Evolutionary conservation across 2,888 invertebrate genomes (phyloP), one percentile per base, ranked within the genome.

Genomic region (Sinohyriopsis cumingii): DNA sequence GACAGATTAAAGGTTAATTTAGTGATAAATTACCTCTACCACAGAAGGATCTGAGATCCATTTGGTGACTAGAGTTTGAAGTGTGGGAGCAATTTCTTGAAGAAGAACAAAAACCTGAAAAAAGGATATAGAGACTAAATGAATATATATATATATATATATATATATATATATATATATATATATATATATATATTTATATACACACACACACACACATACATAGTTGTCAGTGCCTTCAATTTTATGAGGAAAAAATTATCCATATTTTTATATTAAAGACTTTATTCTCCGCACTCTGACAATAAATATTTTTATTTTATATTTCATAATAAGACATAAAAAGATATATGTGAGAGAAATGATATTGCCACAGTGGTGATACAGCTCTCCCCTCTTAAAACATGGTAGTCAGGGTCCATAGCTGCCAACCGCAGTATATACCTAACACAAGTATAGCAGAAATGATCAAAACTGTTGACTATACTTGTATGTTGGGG

Each of bases 11-110:
- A 64, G 22, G 19, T 53, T 59, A 33, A 59, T 18, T 61, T n/a
- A 20, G 25, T 59, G 15, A 53, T 25, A 65, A 59, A 90, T 88
- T 89, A 92, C 94, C 92, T 94, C 93, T 60, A 94, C 91, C 0
- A 94, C 92, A 67, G 92, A 92, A 15, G 91, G 87, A 82, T 94
- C 93, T 54, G 91, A 91, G 62, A 92, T 92, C 92, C 94, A 94
- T 20, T 93, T 92, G 28, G 92, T 92, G 4, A 87, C 81, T 9
- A 89, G 70, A 19, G 74, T 76, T 45, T 85, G 81, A n/a, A 89
- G 71, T 9, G 87, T 75, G 5, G 88, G 88, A 22, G 84, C 76
- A 60, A 88, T 78, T 70, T 88, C 83, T 71, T 88, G 85, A 63
- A 89, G 78, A 61, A 89, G 82, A 63, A 88, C 81, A 76, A 83